Conservation (phyloP, 2,113 vertebrate species). For the Protobothrops flavoviridis region DNA sequence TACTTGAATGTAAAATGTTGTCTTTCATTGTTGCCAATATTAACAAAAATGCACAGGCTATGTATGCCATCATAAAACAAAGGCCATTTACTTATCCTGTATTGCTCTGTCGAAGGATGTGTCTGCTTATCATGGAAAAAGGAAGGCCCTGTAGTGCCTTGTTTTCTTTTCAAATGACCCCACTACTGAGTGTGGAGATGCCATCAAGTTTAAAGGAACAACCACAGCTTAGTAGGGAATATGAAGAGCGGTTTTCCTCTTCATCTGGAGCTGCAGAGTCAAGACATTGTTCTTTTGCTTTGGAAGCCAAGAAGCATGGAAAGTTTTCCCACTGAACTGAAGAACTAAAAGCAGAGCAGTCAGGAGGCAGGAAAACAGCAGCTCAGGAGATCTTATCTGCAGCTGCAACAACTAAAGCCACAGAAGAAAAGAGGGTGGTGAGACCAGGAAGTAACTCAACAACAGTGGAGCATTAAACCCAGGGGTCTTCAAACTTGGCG, state of each 20-base stretch:
- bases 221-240: not conserved
- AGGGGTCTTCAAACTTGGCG: no score
- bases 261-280: not conserved
- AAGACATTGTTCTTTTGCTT: not conserved
- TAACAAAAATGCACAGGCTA: conserved; percentile 7
- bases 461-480: not conserved
- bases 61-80: not conserved
- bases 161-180: not conserved
- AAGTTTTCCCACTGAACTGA: not conserved
- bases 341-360: not conserved
- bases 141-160: not conserved
- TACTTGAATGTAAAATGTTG: not conserved
- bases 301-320: not conserved
- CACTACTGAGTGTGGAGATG: not conserved
- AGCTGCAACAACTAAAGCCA: not conserved
- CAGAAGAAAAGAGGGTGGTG: not conserved
- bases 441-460: not conserved
- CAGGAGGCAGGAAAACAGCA: not conserved
- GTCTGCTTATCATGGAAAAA: not conserved
- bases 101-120: not conserved
- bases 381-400: not conserved
- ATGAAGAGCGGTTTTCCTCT: not conserved
- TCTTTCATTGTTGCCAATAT: not conserved
- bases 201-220: not conserved
- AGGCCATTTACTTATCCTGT: not conserved